These are phyloP conservation scores for Eupristina koningsbergeri DNA, from an alignment of 1,140 invertebrate genomes.

Conservation along the genomic window DNA sequence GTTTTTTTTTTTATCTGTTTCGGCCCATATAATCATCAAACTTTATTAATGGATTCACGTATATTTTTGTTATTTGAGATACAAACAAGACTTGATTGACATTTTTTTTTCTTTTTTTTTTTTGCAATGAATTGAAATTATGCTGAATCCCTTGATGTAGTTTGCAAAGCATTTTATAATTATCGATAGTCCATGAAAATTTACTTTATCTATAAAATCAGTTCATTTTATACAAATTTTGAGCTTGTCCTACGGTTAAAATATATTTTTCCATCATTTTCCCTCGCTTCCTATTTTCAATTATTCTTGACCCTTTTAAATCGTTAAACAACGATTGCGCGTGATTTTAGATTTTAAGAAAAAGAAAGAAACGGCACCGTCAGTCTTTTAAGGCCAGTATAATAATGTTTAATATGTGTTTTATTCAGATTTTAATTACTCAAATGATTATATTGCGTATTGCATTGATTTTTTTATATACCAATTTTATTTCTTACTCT, in stretches of 20 bases:
- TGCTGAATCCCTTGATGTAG: background rate
- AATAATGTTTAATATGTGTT: conserved; percentile 13
- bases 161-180: conserved; percentile 6
- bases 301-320: conserved; percentile 8
- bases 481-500: background rate
- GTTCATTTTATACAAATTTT: conserved; percentile 15
- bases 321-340: conserved; percentile 36
- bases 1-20: background rate
- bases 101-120: too few species aligned
- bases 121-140: too few species aligned
- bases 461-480: background rate
- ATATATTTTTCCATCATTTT: conserved; percentile 14
- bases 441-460: background rate
- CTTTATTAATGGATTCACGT: too few species aligned
- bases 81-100: too few species aligned
- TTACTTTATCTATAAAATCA: conserved; percentile 7
- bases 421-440: conserved; percentile 1
- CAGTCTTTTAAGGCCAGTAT: conserved; percentile 33
- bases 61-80: too few species aligned
- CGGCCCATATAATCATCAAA: too few species aligned
- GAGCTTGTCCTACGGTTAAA: background rate
- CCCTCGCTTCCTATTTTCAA: background rate
- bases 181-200: background rate
- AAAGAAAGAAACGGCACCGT: background rate
- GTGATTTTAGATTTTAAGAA: conserved; percentile 16